Percentiles rank a stretch among this genome's conserved stretches.
These are phyloP conservation scores for Arothron firmamentum DNA, from an alignment of 2,113 vertebrate genomes.

Conservation along the genomic window DNA sequence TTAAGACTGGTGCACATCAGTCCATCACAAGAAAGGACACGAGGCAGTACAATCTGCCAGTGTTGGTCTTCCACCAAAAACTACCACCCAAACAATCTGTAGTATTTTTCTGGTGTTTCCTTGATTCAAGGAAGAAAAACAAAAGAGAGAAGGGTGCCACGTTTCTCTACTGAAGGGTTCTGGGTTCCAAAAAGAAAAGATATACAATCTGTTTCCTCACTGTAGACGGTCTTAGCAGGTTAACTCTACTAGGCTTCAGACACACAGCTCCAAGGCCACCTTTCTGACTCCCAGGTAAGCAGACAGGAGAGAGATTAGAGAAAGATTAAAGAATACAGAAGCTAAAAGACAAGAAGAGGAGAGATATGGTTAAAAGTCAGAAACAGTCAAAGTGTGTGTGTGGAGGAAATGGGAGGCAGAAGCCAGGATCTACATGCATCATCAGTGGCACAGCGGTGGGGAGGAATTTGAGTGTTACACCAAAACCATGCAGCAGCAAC, in stretches of 20 bases:
- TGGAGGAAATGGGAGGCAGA: constrained; percentile 1
- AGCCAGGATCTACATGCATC: constrained; percentile 45
- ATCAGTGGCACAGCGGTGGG: constrained; percentile 39
- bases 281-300: constrained; percentile 79
- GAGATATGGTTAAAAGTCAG: constrained; percentile 30
- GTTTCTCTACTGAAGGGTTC: constrained; percentile 70
- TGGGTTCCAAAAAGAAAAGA: constrained; percentile 52
- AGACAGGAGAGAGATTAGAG: constrained; percentile 53
- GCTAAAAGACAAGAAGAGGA: constrained; percentile 10
- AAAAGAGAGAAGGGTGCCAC: constrained; percentile 77
- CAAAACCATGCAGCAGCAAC: constrained; percentile 60
- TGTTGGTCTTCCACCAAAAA: constrained; percentile 41
- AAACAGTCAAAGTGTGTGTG: constrained; percentile 24
- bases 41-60: constrained; percentile 79
- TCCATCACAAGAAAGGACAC: constrained; percentile 72
- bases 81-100: neutral
- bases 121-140: constrained; percentile 97
- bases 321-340: constrained; percentile 55
- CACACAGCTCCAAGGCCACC: constrained; percentile 89
- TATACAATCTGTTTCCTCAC: constrained; percentile 78
- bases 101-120: constrained; percentile 84
- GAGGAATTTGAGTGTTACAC: constrained; percentile 61
- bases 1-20: constrained; percentile 68
- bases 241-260: constrained; percentile 84
- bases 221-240: constrained; percentile 84